Evolutionary conservation across 1,140 invertebrate genomes (phyloP), one percentile per base, ranked within the genome.

Genomic region (Subanguina moxae): DNA sequence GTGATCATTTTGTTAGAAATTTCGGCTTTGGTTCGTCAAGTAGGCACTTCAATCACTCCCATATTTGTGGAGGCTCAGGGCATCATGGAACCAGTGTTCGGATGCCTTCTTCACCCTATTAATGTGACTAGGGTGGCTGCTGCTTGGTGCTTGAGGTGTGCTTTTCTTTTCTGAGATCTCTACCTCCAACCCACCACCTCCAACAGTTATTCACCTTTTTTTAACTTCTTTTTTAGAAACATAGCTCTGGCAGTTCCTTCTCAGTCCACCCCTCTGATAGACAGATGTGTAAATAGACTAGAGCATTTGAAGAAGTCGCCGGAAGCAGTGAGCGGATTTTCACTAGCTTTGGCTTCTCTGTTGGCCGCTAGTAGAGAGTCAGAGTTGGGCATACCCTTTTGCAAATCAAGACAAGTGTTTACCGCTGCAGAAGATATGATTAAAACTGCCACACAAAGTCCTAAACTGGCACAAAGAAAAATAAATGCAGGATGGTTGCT

Each of bases 401-500:
- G 65, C 91, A 91, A 46, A 91, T 67, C 71, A 7, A 67, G 75
- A 64, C 87, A 90, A 75, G 92, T 97, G 56, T 97, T 98, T 83
- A 93, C 92, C 82, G 91, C 93, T 43, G 94, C 93, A 25, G 95
- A 98, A 86, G 94, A 98, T 82, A 84, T 99, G 61, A 85, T 99
- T 23, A 87, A 94, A 78, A 95, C 92, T 74, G 94, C 95, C 1
- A 71, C 78, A 58, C 94, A 97, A 85, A 97, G 94, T 84, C 93
- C 92, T 83, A 87, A 93, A 67, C 85, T 99, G 64, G 95, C 94
- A 13, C 86, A 95, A 56, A 91, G 93, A 81, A 87, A 93, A 83
- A 96, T 93, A 43, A 91, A 94, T 82, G 92, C 94, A 65, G 95
- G 94, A 17, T 98, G 96, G 96, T 87, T 97, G 21, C 84, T 99